phyloP scores from a whole-genome alignment of 2,888 invertebrate genomes.

The Ophion obscuratus region DNA sequence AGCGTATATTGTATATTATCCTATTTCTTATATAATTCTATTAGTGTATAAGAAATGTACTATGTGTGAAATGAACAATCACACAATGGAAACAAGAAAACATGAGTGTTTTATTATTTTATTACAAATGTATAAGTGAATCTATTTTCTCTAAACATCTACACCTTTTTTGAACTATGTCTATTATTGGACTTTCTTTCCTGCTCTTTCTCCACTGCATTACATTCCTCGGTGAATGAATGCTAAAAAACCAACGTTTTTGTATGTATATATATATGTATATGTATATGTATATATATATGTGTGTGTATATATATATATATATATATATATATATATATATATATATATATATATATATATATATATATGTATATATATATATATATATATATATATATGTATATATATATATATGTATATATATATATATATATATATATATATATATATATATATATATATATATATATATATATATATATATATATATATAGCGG shows the following conservation, averaged over 20 bases:
- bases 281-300: not conserved
- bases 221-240: constrained; percentile 44
- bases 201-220: constrained; percentile 10
- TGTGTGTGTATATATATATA: not conserved
- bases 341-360: not conserved
- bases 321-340: not conserved
- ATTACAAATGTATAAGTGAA: not conserved
- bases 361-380: not conserved
- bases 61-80: not conserved
- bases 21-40: not conserved
- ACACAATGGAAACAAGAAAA: not conserved
- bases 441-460: not conserved
- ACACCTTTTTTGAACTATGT: no score
- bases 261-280: not conserved
- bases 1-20: not conserved
- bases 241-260: constrained; percentile 28
- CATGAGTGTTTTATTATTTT: constrained; percentile 26
- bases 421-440: not conserved
- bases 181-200: not conserved
- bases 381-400: not conserved
- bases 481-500: not conserved
- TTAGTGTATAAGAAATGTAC: not conserved
- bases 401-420: no score
- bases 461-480: not conserved
- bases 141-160: not conserved